phyloP scores from a whole-genome alignment of 2,113 vertebrate genomes.

The Oenanthe oenanthe region DNA sequence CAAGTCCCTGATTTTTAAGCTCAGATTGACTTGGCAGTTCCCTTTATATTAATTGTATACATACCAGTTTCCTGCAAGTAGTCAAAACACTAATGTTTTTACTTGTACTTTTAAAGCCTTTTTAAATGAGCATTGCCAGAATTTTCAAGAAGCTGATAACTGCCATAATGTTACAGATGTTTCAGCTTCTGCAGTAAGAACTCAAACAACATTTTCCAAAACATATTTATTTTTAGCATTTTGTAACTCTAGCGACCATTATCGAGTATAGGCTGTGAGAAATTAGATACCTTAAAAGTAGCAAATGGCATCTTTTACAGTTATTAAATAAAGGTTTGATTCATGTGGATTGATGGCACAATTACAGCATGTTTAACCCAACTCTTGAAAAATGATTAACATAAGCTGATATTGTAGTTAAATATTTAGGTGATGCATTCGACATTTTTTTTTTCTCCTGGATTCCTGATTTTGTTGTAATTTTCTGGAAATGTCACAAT shows the following conservation, averaged over 20 bases:
- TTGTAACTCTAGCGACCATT: conserved; percentile 60
- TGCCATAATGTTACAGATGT: conserved; percentile 42
- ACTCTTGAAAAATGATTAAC: conserved; percentile 45
- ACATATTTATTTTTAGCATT: conserved; percentile 44
- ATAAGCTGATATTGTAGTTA: conserved; percentile 39
- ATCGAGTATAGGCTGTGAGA: background rate
- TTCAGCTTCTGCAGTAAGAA: conserved; percentile 7
- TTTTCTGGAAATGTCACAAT: conserved; percentile 5
- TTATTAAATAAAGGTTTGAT: conserved; percentile 68
- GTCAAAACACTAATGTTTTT: conserved; percentile 48
- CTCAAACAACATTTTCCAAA: conserved; percentile 14
- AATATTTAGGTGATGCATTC: conserved; percentile 31
- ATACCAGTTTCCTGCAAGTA: conserved; percentile 17
- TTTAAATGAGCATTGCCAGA: background rate
- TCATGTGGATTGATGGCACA: conserved; percentile 36
- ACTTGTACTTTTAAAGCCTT: conserved; percentile 26
- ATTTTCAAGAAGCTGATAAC: conserved; percentile 5
- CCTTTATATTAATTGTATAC: conserved; percentile 33
- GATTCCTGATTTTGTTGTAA: background rate
- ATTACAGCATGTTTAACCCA: conserved; percentile 36
- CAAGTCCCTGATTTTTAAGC: background rate
- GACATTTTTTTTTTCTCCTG: background rate
- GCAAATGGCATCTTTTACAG: conserved; percentile 59
- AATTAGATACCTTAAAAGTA: conserved; percentile 64
- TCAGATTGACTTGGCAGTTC: conserved; percentile 32